A percentile compares a stretch with the other conserved stretches of the same genome.
Evolutionary conservation across 2,797 vertebrate genomes (phyloP).

Genomic region (Phrynocephalus guinanensis): DNA sequence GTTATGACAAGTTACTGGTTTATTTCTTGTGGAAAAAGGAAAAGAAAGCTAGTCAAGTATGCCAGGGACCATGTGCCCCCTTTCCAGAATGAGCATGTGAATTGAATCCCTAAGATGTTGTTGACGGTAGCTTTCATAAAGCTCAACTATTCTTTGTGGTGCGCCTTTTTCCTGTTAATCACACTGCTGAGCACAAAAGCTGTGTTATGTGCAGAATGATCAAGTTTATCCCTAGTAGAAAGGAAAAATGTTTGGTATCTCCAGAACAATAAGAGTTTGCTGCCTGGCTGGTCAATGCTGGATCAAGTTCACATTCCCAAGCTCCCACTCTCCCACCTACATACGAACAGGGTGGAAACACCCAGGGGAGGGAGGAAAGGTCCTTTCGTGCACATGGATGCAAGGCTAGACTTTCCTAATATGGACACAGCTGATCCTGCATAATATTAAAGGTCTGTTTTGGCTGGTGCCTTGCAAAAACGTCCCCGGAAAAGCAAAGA

Average conservation of each 20-base stretch:
- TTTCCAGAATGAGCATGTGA: slow-evolving; percentile 45
- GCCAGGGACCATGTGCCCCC: neutral
- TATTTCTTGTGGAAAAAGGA: slow-evolving; percentile 19
- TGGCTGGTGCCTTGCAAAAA: slow-evolving; percentile 68
- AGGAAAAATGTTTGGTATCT: slow-evolving; percentile 90
- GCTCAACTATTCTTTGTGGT: slow-evolving; percentile 49
- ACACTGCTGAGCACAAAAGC: slow-evolving; percentile 80
- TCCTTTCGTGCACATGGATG: slow-evolving; percentile 58
- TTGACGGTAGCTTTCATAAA: slow-evolving; percentile 65
- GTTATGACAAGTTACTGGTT: neutral
- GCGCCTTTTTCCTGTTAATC: slow-evolving; percentile 64
- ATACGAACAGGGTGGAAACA: slow-evolving; percentile 46
- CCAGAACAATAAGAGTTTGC: slow-evolving; percentile 90
- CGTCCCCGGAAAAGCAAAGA: slow-evolving; percentile 62
- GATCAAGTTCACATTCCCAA: slow-evolving; percentile 84
- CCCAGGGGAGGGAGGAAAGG: slow-evolving; percentile 62
- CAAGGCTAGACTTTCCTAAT: slow-evolving; percentile 68
- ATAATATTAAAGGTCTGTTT: slow-evolving; percentile 64
- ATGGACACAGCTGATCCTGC: slow-evolving; percentile 67
- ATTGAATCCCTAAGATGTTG: slow-evolving; percentile 48
- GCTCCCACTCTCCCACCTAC: slow-evolving; percentile 82
- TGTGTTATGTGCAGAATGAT: slow-evolving; percentile 82
- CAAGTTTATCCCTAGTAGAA: slow-evolving; percentile 79
- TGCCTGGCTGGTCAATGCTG: slow-evolving; percentile 86
- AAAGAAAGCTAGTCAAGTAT: neutral